Evolutionary conservation across 2,113 vertebrate genomes (phyloP), one percentile per base, ranked within the genome.

Genomic region (Turdus rufiventris): DNA sequence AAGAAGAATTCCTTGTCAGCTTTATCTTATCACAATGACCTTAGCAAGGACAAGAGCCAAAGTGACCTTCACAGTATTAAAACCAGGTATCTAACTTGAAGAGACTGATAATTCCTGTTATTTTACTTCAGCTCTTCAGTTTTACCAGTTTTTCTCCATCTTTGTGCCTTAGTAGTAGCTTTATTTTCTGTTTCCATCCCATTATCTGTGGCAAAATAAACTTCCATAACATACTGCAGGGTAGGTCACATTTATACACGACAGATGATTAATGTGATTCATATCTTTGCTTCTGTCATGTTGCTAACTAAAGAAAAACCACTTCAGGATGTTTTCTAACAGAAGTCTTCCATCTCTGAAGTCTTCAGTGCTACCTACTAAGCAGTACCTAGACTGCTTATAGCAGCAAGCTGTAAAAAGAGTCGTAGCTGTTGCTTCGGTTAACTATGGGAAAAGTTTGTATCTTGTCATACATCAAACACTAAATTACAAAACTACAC

Each of bases 161-260:
- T 36, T 65, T 79, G 95, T 97, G 96, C 95, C 94, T 97, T 95
- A 94, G 93, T 79, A 85, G 84, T 82, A 94, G 77, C 61, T 91
- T 51, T 90, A 71, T 23, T 90, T 96, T 85, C 57, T 77, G 72
- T 88, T 93, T 89, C 86, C 85, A 63, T 94, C n/a, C 51, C 68
- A 76, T 80, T 61, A 58, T 26, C 34, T 54, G 26, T 80, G 85
- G 43, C 68, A 58, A 80, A 66, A 71, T 50, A 66, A 80, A 57
- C 19, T 66, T 45, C 36, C 62, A 29, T 50, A 78, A 74, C 23
- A 15, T 60, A 67, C 8, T 83, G 56, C 63, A 91, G 31, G 5
- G 6, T 70, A 45, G 34, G 25, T 28, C 83, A 72, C 74, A 88
- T 74, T 94, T 91, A 54, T 85, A 20, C 23, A 57, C 38, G 47